These are phyloP conservation scores for Drosophila incognita DNA, from an alignment of 2,888 invertebrate species.

Conservation along the genomic window DNA sequence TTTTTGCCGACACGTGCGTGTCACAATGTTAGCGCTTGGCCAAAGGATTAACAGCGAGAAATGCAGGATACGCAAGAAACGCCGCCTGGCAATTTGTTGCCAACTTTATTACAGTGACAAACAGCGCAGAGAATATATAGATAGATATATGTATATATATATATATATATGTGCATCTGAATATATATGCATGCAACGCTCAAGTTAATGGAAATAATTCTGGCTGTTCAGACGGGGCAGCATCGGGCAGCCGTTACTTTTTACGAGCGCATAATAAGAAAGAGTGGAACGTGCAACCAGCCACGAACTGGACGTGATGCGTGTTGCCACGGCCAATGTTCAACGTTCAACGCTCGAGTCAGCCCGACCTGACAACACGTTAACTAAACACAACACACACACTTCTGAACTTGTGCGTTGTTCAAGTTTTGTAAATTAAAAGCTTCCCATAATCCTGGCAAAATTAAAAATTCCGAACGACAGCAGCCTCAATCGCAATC, in stretches of 20 bases:
- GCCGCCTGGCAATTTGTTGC: constrained; percentile 70
- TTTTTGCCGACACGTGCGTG: constrained; percentile 72
- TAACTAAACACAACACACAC: constrained; percentile 44
- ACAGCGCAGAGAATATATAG: constrained; percentile 46
- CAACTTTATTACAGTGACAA: constrained; percentile 80
- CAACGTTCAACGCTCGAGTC: constrained; percentile 15
- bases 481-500: constrained; percentile 1
- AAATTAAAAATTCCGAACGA: constrained; percentile 72
- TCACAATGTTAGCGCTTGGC: constrained; percentile 66
- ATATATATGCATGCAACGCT: constrained; percentile 48
- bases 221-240: constrained; percentile 32
- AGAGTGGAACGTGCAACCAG: constrained; percentile 71
- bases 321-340: constrained; percentile 37
- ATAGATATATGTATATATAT: constrained; percentile 13
- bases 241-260: constrained; percentile 66
- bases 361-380: constrained; percentile 40
- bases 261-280: constrained; percentile 80
- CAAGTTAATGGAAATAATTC: constrained; percentile 78
- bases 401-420: constrained; percentile 1
- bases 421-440: constrained; percentile 67
- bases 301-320: constrained; percentile 66
- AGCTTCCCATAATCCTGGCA: constrained; percentile 64
- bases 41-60: constrained; percentile 62
- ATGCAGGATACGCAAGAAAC: constrained; percentile 29
- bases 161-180: constrained; percentile 1